Evolutionary conservation across 2,113 vertebrate genomes (phyloP).

Genomic region (Neomonachus schauinslandi): DNA sequence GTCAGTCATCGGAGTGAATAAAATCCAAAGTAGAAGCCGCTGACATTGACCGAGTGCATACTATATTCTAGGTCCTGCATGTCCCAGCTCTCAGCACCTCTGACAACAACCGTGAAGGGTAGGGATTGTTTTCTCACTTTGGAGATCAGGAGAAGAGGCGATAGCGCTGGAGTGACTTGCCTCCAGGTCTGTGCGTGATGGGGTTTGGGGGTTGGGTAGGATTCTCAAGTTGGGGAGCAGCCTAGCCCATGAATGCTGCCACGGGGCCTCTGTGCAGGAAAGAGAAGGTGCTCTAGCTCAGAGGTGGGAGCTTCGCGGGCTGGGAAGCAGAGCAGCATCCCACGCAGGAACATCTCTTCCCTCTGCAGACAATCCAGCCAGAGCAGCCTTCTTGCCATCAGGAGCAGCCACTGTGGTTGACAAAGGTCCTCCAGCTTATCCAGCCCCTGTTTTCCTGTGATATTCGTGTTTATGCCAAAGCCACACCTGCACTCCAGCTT

Average conservation of each 20-base stretch:
- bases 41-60: fast-evolving
- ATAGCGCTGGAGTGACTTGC: fast-evolving
- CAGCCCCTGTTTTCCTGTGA: neutral
- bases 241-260: neutral
- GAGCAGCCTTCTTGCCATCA: neutral
- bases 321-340: fast-evolving
- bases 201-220: neutral
- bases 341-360: fast-evolving
- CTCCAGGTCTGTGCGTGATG: neutral
- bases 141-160: neutral
- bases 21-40: neutral
- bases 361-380: fast-evolving
- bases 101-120: neutral
- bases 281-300: neutral
- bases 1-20: neutral
- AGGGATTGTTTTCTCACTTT: neutral
- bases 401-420: neutral
- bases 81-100: too few relatives aligned
- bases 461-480: neutral
- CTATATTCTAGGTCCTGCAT: neutral
- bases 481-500: neutral
- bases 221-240: neutral
- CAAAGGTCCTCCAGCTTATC: neutral
- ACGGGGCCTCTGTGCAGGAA: too few relatives aligned
- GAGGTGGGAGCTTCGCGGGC: fast-evolving